Base-by-base conservation (phyloP, 2,888 invertebrate species). In the Drosophila hamatofila region DNA sequence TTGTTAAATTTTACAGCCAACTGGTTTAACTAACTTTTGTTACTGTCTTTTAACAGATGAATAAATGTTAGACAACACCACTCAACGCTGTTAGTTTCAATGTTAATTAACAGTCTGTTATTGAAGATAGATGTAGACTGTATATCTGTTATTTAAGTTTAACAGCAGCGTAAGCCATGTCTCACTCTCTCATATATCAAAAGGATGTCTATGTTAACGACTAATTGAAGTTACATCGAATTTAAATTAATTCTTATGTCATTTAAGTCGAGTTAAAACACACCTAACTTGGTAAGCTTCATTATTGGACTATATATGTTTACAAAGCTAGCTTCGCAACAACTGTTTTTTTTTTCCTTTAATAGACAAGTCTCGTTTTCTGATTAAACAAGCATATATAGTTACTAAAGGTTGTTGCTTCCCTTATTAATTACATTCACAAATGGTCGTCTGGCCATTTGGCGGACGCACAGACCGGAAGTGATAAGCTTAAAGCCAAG, bases 391-490 rank as follows among this genome's bases (percentile, higher is more conserved):
- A 23, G 5, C 30, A 16, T 2, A 16, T 18, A 12, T 2, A 35
- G 37, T 14, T 21, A n/a, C 14, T 23, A 12, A 7, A 30, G 16
- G 30, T 21, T 56, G 44, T 37, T 27, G 56, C 30, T 66, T 63
- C 62, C 72, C 48, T 81, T 73, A 78, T 83, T 83, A 83, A 83
- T 81, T 78, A 73, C 67, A 65, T 72, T 75, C 49, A 65, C 60
- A 78, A 75, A 75, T 76, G 70, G 67, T 25, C 62, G 59, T 49
- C 61, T 73, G 78, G 18, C 42, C 68, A 51, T 64, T 37, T 35
- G 51, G 41, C 27, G 42, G 27, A 51, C 60, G 65, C 27, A 73
- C 51, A 70, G 55, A 57, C 66, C 79, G 80, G 81, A 79, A 84
- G 71, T 84, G 74, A 81, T 81, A 74, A 78, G 77, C 67, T 64